phyloP scores from a whole-genome alignment of 2,888 invertebrate genomes.

The Caenorhabditis sp. region DNA sequence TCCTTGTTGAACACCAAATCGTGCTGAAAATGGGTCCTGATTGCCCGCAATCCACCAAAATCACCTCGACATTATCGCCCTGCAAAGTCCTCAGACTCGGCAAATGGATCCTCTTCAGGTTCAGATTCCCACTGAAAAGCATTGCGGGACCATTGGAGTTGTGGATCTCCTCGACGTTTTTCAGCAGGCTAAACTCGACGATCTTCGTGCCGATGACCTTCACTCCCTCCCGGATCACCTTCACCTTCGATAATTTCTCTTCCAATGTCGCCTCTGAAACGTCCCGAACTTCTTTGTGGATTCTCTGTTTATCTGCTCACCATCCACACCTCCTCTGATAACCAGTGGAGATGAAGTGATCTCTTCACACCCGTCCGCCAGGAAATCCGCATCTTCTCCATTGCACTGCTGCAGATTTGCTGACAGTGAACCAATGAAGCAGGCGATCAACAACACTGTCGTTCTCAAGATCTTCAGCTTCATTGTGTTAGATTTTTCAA shows the following conservation, averaged over 20 bases:
- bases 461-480: background rate
- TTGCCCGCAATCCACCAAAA: background rate
- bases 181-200: constrained; percentile 1
- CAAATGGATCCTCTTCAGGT: constrained; percentile 15
- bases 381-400: background rate
- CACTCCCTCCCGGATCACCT: constrained; percentile 7
- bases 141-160: constrained; percentile 25
- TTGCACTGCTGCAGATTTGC: background rate
- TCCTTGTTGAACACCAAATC: constrained; percentile 23
- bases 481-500: background rate
- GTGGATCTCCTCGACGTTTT: constrained; percentile 6
- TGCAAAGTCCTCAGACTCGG: background rate
- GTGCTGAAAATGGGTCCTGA: too few relatives aligned
- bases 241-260: constrained; percentile 6
- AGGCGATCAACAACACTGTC: background rate
- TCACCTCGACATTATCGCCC: constrained; percentile 17
- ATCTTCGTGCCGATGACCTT: constrained; percentile 16
- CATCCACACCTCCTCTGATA: background rate
- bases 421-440: background rate
- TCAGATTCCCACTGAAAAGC: constrained; percentile 18
- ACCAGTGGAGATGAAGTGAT: background rate
- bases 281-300: background rate
- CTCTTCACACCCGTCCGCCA: background rate
- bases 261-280: constrained; percentile 1
- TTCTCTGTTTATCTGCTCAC: background rate